phyloP scores from a whole-genome alignment of 2,113 vertebrate genomes.

The Laticauda laticaudata region DNA sequence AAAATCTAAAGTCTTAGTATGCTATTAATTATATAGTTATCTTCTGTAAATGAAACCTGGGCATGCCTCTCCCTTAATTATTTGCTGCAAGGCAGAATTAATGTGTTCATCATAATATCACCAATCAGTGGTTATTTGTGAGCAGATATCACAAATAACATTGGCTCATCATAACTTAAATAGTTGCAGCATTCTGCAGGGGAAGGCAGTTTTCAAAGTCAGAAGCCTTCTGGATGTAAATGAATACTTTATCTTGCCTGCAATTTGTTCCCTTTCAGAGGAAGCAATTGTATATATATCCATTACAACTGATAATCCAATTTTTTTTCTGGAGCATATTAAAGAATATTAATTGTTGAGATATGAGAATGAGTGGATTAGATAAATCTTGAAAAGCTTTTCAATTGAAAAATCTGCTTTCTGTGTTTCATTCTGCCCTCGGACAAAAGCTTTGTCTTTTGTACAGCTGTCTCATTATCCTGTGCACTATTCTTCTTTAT shows the following conservation, averaged over 20 bases:
- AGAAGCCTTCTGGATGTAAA: background rate
- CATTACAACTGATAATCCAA: background rate
- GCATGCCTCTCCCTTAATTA: background rate
- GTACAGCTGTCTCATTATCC: background rate
- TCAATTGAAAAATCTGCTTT: background rate
- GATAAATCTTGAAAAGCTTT: background rate
- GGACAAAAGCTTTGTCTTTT: background rate
- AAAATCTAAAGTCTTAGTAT: background rate
- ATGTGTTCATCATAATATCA: background rate
- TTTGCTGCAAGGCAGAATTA: background rate
- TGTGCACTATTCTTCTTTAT: background rate
- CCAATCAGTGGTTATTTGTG: background rate
- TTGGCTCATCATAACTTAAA: slow-evolving; percentile 1
- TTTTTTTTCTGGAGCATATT: background rate
- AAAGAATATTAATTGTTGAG: background rate
- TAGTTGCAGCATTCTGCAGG: background rate
- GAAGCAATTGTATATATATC: background rate
- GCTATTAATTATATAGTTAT: background rate
- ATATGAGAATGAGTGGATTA: background rate
- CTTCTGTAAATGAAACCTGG: background rate
- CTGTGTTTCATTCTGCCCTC: background rate
- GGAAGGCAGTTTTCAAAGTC: background rate
- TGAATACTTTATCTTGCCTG: background rate
- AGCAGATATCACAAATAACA: background rate
- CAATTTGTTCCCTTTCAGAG: background rate